Base-by-base conservation (phyloP, 2,113 vertebrate species). In the Podarcis muralis region DNA sequence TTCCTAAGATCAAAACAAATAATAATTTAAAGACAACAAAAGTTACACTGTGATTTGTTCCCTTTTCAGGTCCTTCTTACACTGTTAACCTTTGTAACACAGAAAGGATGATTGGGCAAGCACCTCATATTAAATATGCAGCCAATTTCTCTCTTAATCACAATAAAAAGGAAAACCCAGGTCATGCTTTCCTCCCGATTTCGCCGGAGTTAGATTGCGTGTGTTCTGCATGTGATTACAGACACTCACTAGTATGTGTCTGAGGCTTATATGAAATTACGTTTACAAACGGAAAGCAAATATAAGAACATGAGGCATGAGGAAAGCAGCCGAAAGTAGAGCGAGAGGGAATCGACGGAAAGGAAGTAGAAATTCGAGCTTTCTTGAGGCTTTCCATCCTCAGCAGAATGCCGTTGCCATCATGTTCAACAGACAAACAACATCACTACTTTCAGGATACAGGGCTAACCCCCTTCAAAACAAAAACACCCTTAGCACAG, bases 1-100 rank as follows among this genome's bases (percentile, higher is more conserved):
- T 85, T 91, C 85, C 92, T 95, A 95, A 93, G 93, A 91, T 95
- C 96, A 93, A 92, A 92, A 94, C 76, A 79, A 92, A 91, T 94
- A 89, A 94, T 92, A 94, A 93, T 91, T 92, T 93, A 95, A 93
- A 92, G 35, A 90, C 93, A 76, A 85, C 84, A 91, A 84, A 77
- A 81, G 86, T 71, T 90, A 0, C 94, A 93, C 89, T 94, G 94
- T 83, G 96, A 66, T 82, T 18, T 27, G 8, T 1, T 3, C 11
- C 76, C 2, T 27, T 18, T 35, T 78, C 92, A 82, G 43, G 25
- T 90, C 86, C 88, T 91, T 93, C 90, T 95, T 94, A 92, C 93
- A 90, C 91, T 90, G 91, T 92, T 95, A 96, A 92, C 91, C 89
- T 89, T 90, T 89, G 90, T 35, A 83, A 57, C 76, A 53, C 87